Conservation (phyloP, 2,888 invertebrate genomes). For the Toxonevra muliebris region DNA sequence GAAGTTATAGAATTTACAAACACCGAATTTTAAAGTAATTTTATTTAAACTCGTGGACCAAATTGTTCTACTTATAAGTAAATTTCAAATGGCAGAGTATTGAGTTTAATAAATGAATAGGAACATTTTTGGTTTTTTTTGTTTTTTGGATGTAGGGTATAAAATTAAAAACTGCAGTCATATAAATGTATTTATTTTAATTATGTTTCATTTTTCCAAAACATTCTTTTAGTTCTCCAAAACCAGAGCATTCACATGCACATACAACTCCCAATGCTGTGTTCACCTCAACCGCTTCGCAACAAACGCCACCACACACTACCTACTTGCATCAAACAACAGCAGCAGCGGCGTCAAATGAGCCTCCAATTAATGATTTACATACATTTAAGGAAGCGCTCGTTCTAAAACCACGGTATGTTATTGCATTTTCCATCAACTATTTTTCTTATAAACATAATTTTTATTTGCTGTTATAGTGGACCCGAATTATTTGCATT, state of each 20-base stretch:
- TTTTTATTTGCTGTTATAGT: constrained; percentile 43
- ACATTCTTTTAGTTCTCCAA: constrained; percentile 58
- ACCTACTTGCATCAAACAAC: constrained; percentile 31
- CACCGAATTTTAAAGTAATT: too few species aligned
- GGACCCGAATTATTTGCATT: constrained; percentile 75
- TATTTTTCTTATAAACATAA: not conserved
- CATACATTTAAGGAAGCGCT: constrained; percentile 80
- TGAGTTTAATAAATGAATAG: too few species aligned
- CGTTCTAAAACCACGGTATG: constrained; percentile 67
- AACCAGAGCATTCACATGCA: constrained; percentile 51
- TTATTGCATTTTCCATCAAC: not conserved
- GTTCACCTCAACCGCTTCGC: constrained; percentile 25
- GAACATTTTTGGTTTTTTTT: too few species aligned
- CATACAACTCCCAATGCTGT: constrained; percentile 28
- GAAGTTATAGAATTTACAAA: too few species aligned
- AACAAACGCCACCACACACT: constrained; percentile 25
- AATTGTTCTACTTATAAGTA: too few species aligned
- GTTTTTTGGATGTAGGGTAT: too few species aligned
- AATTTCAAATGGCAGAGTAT: too few species aligned
- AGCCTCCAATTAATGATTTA: constrained; percentile 68
- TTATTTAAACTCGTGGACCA: too few species aligned
- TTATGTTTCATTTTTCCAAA: not conserved
- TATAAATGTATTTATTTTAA: too few species aligned
- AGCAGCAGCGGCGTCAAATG: constrained; percentile 56
- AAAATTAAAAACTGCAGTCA: too few species aligned